Percentiles rank a stretch among this genome's conserved stretches.
These are phyloP conservation scores for Panonychus citri DNA, from an alignment of 1,140 invertebrate species.

Conservation along the genomic window DNA sequence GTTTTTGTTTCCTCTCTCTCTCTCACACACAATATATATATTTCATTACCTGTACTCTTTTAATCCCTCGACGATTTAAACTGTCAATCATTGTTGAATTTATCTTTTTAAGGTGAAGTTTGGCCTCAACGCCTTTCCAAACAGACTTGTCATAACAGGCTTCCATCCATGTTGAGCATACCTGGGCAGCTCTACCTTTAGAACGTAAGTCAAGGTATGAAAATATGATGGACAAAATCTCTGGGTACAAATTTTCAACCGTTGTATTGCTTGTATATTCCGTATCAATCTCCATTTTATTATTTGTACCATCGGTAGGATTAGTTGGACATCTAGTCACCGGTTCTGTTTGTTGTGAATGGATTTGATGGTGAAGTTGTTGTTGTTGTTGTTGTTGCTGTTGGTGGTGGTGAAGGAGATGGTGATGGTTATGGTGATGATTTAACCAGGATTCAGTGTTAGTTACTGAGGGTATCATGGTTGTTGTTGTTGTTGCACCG, in stretches of 20 bases:
- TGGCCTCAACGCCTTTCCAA: conserved; percentile 74
- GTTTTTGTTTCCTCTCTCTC: no score
- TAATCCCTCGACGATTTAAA: conserved; percentile 60
- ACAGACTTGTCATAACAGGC: conserved; percentile 64
- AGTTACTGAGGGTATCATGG: no score
- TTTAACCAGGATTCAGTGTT: not conserved
- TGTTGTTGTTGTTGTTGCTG: not conserved
- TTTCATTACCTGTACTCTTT: conserved; percentile 41
- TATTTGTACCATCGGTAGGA: not conserved
- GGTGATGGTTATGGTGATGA: not conserved
- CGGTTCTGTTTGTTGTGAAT: not conserved
- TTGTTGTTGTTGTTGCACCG: not conserved
- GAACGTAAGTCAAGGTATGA: conserved; percentile 63
- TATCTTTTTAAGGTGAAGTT: conserved; percentile 56
- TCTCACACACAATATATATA: not conserved
- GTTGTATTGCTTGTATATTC: conserved; percentile 26
- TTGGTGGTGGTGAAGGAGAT: not conserved
- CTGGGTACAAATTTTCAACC: conserved; percentile 68
- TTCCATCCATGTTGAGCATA: conserved; percentile 66
- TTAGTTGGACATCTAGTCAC: not conserved
- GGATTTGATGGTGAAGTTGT: not conserved
- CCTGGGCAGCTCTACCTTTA: conserved; percentile 65
- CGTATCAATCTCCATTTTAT: not conserved
- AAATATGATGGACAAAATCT: conserved; percentile 74
- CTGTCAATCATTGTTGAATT: conserved; percentile 59